Evolutionary conservation across 2,888 invertebrate species (phyloP).

Genomic region (Lasioglossum malachurum): DNA sequence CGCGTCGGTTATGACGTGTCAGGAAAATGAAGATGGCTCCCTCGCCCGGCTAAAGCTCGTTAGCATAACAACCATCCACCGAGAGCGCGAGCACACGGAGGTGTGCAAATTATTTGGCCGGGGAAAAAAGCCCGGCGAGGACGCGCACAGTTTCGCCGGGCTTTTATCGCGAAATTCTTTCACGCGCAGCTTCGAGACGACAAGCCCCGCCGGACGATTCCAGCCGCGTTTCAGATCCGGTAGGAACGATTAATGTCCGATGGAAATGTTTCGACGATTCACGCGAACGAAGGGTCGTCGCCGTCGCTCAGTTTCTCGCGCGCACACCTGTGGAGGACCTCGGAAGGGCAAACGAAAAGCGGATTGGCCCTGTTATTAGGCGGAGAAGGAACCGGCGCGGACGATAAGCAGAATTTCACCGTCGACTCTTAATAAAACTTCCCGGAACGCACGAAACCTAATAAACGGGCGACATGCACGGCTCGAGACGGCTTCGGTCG

Average conservation of each 20-base stretch:
- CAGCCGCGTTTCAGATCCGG: neutral
- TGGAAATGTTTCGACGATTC: neutral
- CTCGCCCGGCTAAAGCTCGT: slow-evolving; percentile 9
- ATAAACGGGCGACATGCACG: slow-evolving; percentile 12
- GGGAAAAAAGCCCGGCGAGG: neutral
- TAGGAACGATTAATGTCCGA: neutral
- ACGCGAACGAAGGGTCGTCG: neutral
- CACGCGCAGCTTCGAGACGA: neutral
- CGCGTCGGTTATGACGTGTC: slow-evolving; percentile 16
- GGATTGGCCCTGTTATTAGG: slow-evolving; percentile 2
- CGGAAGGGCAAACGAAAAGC: neutral
- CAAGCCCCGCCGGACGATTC: neutral
- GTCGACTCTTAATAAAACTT: slow-evolving; percentile 14
- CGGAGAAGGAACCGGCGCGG: neutral
- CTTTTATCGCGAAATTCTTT: neutral
- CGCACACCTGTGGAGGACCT: neutral
- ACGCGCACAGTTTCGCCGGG: neutral
- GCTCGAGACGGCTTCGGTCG: slow-evolving; percentile 17
- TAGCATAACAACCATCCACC: slow-evolving; percentile 8
- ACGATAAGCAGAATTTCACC: slow-evolving; percentile 14
- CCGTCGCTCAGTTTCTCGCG: neutral
- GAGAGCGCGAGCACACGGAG: neutral
- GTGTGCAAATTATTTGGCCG: slow-evolving; percentile 8
- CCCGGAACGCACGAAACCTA: slow-evolving; percentile 12
- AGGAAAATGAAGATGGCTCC: slow-evolving; percentile 18